Evolutionary conservation across 2,888 invertebrate species (phyloP), one percentile per base, ranked within the genome.

Genomic region (Melieria crassipennis): DNA sequence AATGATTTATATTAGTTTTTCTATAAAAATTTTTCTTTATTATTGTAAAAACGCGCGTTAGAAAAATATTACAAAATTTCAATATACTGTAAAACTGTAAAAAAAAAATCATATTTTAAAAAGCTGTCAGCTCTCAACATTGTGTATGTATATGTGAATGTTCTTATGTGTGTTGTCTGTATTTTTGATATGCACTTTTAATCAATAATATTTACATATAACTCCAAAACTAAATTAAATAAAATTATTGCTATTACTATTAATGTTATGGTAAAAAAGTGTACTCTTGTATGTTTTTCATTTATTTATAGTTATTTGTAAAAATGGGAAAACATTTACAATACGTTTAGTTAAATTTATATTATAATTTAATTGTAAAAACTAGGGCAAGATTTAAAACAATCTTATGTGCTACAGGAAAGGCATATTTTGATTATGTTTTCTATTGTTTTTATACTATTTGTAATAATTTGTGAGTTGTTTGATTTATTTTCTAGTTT

Each of bases 11-110:
- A 3, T 30, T 30, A 30, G 30, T 30, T 30, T 30, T 16, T 6
- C 6, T 60, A 10, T 67, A 67, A 13, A 67, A 48, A 60, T 9
- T 9, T 16, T 9, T 61, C 50, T 67, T 67, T 67, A 67, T 67
- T 67, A 61, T 30, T 61, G 16, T 52, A 67, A 67, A 67, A 67
- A 60, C 45, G 30, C 30, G 30, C 30, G 43, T 60, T 42, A n/a
- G 9, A 47, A 67, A 67, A 67, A 52, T 60, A 58, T 61, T 67
- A 52, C 60, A 67, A 60, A 48, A 60, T 43, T 30, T 30, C 30
- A 30, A 30, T 30, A 30, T 30, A 30, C 30, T 30, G 30, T 30
- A 30, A 30, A 30, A 30, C 30, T 30, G 30, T 30, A 30, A 30
- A 30, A 30, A 30, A 30, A 30, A 30, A 30, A 3, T 30, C 3